phyloP scores from a whole-genome alignment of 2,888 invertebrate species.

The Lamproptera curius region DNA sequence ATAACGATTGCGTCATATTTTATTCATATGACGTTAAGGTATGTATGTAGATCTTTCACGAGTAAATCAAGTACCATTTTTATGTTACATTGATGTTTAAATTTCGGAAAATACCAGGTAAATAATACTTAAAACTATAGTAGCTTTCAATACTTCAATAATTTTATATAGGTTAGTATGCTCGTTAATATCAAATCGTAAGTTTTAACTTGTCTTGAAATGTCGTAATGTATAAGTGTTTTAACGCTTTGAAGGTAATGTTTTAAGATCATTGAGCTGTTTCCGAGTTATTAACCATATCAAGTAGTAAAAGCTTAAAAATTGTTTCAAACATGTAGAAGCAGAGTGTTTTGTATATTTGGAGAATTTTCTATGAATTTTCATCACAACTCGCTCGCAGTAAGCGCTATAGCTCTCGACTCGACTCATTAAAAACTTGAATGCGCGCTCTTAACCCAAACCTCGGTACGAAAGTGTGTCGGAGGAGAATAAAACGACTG shows the following conservation, averaged over 20 bases:
- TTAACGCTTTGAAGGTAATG: background rate
- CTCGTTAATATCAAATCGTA: too few relatives aligned
- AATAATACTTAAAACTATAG: too few relatives aligned
- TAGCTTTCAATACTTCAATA: too few relatives aligned
- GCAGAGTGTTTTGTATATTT: background rate
- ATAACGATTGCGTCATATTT: background rate
- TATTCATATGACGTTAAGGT: background rate
- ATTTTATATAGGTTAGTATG: too few relatives aligned
- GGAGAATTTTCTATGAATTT: background rate
- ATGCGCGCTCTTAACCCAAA: background rate
- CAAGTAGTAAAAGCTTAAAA: background rate
- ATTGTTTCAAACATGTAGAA: background rate
- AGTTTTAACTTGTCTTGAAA: background rate
- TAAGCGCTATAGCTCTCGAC: background rate
- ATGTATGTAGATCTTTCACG: too few relatives aligned
- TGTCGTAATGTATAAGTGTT: background rate
- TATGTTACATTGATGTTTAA: too few relatives aligned
- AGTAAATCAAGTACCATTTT: too few relatives aligned
- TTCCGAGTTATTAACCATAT: too few relatives aligned
- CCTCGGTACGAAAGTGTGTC: background rate
- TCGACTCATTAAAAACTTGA: slow-evolving; percentile 1
- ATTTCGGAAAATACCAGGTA: too few relatives aligned
- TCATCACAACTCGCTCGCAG: background rate
- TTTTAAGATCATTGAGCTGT: too few relatives aligned
- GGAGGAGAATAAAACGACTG: background rate